phyloP scores from a whole-genome alignment of 2,888 invertebrate species.

The Lobophora halterata region DNA sequence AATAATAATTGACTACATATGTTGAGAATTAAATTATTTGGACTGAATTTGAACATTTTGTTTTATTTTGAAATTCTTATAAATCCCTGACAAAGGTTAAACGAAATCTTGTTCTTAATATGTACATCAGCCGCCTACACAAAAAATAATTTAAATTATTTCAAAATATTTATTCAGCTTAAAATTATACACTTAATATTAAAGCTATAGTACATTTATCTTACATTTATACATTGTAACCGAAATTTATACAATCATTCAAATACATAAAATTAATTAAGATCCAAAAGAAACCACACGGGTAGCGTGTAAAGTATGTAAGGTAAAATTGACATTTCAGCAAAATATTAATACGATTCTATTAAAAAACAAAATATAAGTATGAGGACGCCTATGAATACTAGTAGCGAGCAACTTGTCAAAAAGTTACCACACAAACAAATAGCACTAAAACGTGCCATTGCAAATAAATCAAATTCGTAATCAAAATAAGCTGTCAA shows the following conservation, averaged over 20 bases:
- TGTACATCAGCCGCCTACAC: no score
- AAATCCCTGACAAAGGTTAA: no score
- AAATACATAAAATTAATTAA: slow-evolving; percentile 7
- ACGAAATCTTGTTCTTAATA: no score
- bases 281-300: neutral
- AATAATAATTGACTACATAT: slow-evolving; percentile 51
- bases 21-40: slow-evolving; percentile 69
- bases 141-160: slow-evolving; percentile 31
- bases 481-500: no score
- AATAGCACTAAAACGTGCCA: slow-evolving; percentile 59
- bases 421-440: slow-evolving; percentile 25
- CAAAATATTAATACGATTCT: neutral
- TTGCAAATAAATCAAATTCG: slow-evolving; percentile 21
- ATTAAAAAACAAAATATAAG: neutral
- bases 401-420: slow-evolving; percentile 3
- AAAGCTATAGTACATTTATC: slow-evolving; percentile 48
- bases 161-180: slow-evolving; percentile 67
- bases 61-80: no score
- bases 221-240: slow-evolving; percentile 64
- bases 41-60: slow-evolving; percentile 60
- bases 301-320: no score
- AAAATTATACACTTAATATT: slow-evolving; percentile 46
- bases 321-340: no score
- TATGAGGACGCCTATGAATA: slow-evolving; percentile 12
- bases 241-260: slow-evolving; percentile 32